Percentiles rank a stretch among this genome's conserved stretches.
Conservation (phyloP, 2,113 vertebrate species). For the Irena cyanogastra region DNA sequence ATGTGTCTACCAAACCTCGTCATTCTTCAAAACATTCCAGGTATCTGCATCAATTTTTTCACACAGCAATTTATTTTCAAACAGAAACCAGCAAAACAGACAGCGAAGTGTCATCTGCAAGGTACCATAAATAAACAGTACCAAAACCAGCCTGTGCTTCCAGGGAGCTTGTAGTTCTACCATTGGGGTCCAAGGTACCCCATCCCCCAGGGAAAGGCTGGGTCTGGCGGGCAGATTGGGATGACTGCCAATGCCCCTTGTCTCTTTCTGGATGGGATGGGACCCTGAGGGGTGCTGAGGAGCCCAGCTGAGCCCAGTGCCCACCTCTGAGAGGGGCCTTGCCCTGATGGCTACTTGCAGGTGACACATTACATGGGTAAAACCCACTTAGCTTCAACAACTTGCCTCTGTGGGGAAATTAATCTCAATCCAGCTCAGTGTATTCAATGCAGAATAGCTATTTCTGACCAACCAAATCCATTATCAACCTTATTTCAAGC, state of each 20-base stretch:
- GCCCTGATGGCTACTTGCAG: not conserved
- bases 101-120: not conserved
- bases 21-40: not conserved
- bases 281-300: rapidly evolving
- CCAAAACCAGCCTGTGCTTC: not conserved
- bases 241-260: rapidly evolving
- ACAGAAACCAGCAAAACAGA: not conserved
- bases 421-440: not conserved
- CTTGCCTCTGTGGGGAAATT: not conserved
- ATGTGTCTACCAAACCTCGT: not conserved
- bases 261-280: not conserved
- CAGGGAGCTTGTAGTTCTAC: rapidly evolving
- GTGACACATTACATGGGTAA: not conserved
- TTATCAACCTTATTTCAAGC: not conserved
- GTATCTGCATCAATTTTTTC: not conserved
- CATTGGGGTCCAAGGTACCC: rapidly evolving
- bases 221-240: not conserved
- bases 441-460: conserved; percentile 20
- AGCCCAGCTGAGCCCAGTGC: not conserved
- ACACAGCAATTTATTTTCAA: not conserved
- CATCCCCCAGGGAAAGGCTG: not conserved
- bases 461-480: not conserved
- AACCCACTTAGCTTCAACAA: not conserved
- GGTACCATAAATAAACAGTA: not conserved
- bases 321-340: not conserved